Evolutionary conservation across 1,140 invertebrate species (phyloP), one percentile per base, ranked within the genome.

Genomic region (Heliconius hermathena): DNA sequence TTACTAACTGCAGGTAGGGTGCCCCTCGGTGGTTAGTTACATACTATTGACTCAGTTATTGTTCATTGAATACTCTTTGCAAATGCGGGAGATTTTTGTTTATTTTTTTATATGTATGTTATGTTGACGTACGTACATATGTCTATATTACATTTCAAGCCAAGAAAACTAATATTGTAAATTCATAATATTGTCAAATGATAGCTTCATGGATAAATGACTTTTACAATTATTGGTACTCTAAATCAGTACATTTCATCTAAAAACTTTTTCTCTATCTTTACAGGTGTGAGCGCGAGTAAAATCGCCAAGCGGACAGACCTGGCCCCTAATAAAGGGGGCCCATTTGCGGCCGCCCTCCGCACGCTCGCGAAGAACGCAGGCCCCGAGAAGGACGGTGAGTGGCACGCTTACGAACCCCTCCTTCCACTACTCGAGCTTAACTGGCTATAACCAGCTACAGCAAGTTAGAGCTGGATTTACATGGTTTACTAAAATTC

Each of bases 341-440:
- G 93, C 0, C 91, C 96, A 79, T 97, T 97, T 94, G 96, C 96
- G 77, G 96, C 96, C 60, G 96, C 96, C 46, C 93, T 97, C 9
- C 95, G 96, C 54, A 96, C 96, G 85, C 94, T 97, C 54, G 97
- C 97, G 82, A 96, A 97, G 90, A 96, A 97, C 90, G 96, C 96
- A 6, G 96, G 95, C 22, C 95, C 95, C 81, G 93, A 95, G 82
- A 93, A 91, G 86, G 91, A 92, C 87, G 92, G 90, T 93, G 84
- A 91, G 93, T 92, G 66, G 52, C 80, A 78, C 76, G 78, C 84
- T 82, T 80, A 57, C 76, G 36, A 71, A 18, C 54, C 73, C 77
- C 54, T 41, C 46, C 46, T 16, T 18, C 71, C 79, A 52, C 54
- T 52, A 73, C 9, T 18, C 49, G 60, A 66, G 60, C 26, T 66